A percentile compares a stretch with the other conserved stretches of the same genome.
Conservation (phyloP, 2,113 vertebrate species). For the Tachysurus fulvidraco region DNA sequence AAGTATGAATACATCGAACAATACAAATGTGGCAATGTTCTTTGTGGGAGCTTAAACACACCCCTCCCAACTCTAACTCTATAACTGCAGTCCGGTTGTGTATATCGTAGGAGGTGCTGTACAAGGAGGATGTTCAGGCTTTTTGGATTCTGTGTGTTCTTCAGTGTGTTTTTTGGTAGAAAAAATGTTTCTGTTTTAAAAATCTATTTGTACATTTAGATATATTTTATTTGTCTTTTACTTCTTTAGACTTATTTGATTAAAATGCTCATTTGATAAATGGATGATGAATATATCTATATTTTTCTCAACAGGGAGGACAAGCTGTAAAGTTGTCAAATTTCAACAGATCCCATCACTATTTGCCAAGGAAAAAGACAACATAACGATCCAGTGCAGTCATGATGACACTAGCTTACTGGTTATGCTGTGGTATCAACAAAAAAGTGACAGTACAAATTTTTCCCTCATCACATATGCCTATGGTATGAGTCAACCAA, state of each 20-base stretch:
- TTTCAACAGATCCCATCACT: conserved; percentile 39
- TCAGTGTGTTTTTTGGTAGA: conserved; percentile 25
- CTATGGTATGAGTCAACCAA: neutral
- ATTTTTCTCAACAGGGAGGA: conserved; percentile 28
- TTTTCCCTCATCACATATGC: conserved; percentile 40
- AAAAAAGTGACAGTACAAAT: conserved; percentile 20
- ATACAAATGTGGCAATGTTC: neutral
- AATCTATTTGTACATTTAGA: neutral
- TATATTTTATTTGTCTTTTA: neutral
- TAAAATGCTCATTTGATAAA: no score
- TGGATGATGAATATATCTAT: neutral
- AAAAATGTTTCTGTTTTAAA: neutral
- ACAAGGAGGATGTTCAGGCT: neutral
- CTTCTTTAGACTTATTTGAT: neutral
- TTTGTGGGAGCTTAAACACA: neutral
- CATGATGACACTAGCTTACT: conserved; percentile 34
- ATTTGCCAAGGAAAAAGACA: neutral
- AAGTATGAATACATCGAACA: neutral
- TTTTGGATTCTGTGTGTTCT: neutral
- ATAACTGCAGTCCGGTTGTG: neutral
- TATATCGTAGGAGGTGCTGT: neutral
- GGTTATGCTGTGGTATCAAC: conserved; percentile 54
- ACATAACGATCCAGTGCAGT: conserved; percentile 39
- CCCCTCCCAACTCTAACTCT: neutral
- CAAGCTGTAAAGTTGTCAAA: conserved; percentile 2